Base-by-base conservation (phyloP, 2,113 vertebrate genomes). In the Oreocharis arfaki region DNA sequence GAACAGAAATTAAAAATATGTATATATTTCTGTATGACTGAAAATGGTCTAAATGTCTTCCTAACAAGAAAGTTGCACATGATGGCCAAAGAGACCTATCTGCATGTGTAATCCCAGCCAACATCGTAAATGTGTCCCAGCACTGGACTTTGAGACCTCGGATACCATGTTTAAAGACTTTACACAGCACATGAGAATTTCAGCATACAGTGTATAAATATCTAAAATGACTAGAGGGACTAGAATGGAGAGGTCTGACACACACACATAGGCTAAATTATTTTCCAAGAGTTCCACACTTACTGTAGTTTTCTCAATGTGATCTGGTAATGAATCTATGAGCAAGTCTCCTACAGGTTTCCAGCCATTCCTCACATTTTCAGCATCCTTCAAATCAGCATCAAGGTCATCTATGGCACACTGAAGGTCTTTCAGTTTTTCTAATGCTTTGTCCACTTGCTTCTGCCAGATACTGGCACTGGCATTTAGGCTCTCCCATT, bases 371-470 rank as follows among this genome's bases (percentile, higher is more conserved):
- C 98, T 98, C 95, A 98, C 97, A 1, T 98, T 98, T 97, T 99
- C 99, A 2, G 98, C 98, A 63, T 97, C 98, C 78, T 98, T 98
- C 94, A 99, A 96, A 85, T 98, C 98, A 57, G 98, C 98, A 57
- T 99, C 99, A 3, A 99, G 98, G 88, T 99, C 99, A 92, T 99
- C 99, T 99, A 99, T 99, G 63, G 99, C 98, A 92, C 98, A 99
- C 97, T 99, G 99, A 37, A 99, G 98, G 80, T 99, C 99, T 91
- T 98, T 98, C 67, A 99, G 98, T 65, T 98, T 99, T 97, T 99
- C 99, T 87, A 99, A 55, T 0, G 99, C 99, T 79, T 97, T 98
- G 92, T 99, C 99, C 80, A 99, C 98, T 97, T 99, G 99, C 94
- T 98, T 98, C 81, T 99, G 99, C 99, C 99, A 99, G 87, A 97